Conservation (phyloP, 2,888 invertebrate genomes). For the Tetranychus truncatus region DNA sequence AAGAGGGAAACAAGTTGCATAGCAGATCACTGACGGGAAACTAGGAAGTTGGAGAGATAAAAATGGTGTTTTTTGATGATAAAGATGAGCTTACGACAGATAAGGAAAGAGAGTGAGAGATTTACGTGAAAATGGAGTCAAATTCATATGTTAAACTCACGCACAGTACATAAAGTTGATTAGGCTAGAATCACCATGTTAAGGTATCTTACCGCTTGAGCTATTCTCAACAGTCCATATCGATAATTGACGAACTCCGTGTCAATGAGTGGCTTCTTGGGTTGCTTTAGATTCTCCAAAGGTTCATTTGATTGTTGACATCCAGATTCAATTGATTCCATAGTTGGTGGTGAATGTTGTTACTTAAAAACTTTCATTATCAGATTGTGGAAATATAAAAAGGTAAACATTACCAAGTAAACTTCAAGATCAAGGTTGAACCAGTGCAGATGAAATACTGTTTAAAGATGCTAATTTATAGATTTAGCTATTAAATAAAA, state of each 20-base stretch:
- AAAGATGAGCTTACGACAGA: background rate
- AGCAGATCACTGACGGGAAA: background rate
- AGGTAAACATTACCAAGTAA: background rate
- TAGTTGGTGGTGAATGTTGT: background rate
- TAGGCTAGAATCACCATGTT: background rate
- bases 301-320: conserved; percentile 1
- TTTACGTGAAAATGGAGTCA: background rate
- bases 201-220: background rate
- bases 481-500: no score
- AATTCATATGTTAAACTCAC: background rate
- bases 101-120: background rate
- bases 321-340: background rate
- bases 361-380: no score
- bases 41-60: background rate
- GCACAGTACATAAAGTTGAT: background rate
- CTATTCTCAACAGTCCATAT: background rate
- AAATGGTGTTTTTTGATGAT: background rate
- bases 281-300: background rate
- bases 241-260: conserved; percentile 1
- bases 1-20: background rate
- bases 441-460: background rate
- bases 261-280: background rate
- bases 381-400: background rate
- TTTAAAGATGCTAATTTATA: background rate
- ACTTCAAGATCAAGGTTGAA: background rate